These are phyloP conservation scores for Gymnocephalus cernua DNA, from an alignment of 2,113 vertebrate genomes.

Conservation along the genomic window DNA sequence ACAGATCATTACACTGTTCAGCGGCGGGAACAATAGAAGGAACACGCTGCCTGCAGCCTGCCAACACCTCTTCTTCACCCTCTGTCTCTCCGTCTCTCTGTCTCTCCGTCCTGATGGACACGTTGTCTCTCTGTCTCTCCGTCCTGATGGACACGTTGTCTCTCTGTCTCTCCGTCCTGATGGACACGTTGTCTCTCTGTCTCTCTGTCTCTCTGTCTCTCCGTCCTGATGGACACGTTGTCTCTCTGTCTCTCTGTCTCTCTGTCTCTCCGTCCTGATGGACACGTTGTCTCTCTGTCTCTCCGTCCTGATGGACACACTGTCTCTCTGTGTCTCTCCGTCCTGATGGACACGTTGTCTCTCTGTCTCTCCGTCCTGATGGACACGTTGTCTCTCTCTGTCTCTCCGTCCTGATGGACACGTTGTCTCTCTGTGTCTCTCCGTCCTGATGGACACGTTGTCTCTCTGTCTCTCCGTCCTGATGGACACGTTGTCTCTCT, in stretches of 20 bases:
- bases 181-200: no score
- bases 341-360: no score
- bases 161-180: background rate
- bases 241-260: slow-evolving; percentile 21
- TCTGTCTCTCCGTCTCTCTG: slow-evolving; percentile 12
- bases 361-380: slow-evolving; percentile 15
- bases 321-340: background rate
- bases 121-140: background rate
- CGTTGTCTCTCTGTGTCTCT: no score
- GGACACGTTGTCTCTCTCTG: slow-evolving; percentile 19
- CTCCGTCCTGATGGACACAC: slow-evolving; percentile 32
- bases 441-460: no score
- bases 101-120: no score
- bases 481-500: slow-evolving; percentile 20
- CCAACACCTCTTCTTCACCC: background rate
- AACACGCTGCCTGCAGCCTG: slow-evolving; percentile 41
- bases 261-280: background rate
- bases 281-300: no score
- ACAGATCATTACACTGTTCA: slow-evolving; percentile 68
- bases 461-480: background rate
- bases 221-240: slow-evolving; percentile 26
- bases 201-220: no score
- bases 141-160: slow-evolving; percentile 30
- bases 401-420: no score
- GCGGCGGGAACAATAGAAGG: slow-evolving; percentile 53